Conservation (phyloP, 2,113 vertebrate species). For the Lamprologus speciosus region DNA sequence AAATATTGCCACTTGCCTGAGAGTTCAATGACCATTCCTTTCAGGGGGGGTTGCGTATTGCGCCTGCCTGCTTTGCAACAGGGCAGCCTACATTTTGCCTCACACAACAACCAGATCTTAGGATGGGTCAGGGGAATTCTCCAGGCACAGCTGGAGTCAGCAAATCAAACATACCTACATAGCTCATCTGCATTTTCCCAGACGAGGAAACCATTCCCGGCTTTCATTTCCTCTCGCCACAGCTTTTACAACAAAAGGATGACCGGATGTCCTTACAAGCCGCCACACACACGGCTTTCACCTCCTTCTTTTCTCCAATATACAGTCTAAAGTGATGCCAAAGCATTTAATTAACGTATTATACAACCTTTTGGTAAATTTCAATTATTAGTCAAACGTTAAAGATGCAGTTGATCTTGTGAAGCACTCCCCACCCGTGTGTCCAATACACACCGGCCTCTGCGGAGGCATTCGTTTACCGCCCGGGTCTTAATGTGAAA, state of each 20-base stretch:
- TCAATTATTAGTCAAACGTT: neutral
- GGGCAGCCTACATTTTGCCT: constrained; percentile 48
- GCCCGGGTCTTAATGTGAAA: constrained; percentile 32
- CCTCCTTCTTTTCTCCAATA: neutral
- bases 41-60: constrained; percentile 78
- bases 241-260: constrained; percentile 27
- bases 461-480: constrained; percentile 12
- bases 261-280: neutral
- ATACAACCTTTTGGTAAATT: neutral
- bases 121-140: constrained; percentile 61
- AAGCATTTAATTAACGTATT: neutral
- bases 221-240: constrained; percentile 39
- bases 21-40: constrained; percentile 71
- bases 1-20: constrained; percentile 86
- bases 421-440: neutral
- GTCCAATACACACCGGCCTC: constrained; percentile 28
- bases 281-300: constrained; percentile 22
- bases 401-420: constrained; percentile 9
- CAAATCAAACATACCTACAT: constrained; percentile 61
- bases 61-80: constrained; percentile 59
- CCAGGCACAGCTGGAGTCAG: constrained; percentile 72
- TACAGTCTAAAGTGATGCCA: neutral
- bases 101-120: constrained; percentile 45
- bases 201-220: constrained; percentile 24
- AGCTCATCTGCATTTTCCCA: constrained; percentile 65